Evolutionary conservation across 2,113 vertebrate species (phyloP).

Genomic region (Sapajus apella): DNA sequence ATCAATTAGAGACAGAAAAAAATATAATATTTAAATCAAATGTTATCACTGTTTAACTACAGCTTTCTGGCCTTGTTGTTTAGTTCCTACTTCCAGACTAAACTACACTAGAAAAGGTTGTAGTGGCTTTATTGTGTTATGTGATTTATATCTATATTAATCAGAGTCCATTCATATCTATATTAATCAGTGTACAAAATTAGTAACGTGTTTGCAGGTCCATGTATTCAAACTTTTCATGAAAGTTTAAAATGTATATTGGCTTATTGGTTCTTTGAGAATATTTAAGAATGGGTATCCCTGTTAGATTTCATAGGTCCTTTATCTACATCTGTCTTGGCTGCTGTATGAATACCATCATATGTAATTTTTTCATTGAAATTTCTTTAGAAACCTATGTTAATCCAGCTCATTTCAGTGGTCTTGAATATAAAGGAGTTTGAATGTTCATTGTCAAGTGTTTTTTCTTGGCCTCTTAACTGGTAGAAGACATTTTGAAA

Average conservation of each 20-base stretch:
- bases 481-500: conserved; percentile 20
- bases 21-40: conserved; percentile 69
- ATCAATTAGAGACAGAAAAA: conserved; percentile 72
- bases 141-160: neutral
- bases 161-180: neutral
- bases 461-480: neutral
- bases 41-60: conserved; percentile 61
- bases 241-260: neutral
- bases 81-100: neutral
- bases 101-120: neutral
- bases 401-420: neutral
- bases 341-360: neutral
- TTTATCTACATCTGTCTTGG: neutral
- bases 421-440: neutral
- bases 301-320: neutral
- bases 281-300: neutral
- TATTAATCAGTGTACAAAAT: neutral
- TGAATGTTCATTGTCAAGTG: neutral
- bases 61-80: conserved; percentile 59
- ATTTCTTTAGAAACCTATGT: conserved; percentile 26
- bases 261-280: neutral
- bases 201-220: neutral
- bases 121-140: neutral
- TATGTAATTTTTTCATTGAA: neutral
- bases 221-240: neutral